These are phyloP conservation scores for Chrysemys picta DNA, from an alignment of 2,113 vertebrate species.

Conservation along the genomic window DNA sequence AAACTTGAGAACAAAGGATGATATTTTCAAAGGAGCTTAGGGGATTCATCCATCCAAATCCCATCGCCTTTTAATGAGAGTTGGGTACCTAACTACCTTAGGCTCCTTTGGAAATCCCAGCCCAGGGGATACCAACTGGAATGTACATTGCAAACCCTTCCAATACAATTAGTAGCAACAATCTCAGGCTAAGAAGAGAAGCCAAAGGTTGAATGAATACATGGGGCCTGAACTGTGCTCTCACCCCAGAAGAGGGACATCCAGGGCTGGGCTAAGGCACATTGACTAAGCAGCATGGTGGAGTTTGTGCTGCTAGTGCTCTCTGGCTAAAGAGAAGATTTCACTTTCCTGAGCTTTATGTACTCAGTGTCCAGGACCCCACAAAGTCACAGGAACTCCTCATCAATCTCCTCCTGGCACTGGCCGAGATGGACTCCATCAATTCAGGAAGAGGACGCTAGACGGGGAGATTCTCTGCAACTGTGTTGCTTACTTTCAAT, in stretches of 20 bases:
- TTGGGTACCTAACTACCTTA: not conserved
- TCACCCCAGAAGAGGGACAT: constrained; percentile 43
- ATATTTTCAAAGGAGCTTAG: not conserved
- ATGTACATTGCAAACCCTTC: not conserved
- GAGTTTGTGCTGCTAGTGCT: not conserved
- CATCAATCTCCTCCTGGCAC: not conserved
- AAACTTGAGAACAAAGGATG: not conserved
- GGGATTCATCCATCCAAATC: not conserved
- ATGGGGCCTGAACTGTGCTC: not conserved
- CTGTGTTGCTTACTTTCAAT: not conserved
- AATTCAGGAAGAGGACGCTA: not conserved
- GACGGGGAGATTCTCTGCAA: not conserved
- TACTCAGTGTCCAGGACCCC: not conserved
- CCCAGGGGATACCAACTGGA: not conserved
- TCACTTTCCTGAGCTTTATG: not conserved
- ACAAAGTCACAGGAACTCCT: not conserved
- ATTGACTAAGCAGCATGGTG: not conserved
- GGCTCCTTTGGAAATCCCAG: not conserved
- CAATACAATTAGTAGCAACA: not conserved
- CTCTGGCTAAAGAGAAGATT: not conserved
- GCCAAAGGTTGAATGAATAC: constrained; percentile 44
- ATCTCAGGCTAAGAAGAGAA: not conserved
- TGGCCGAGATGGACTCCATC: not conserved
- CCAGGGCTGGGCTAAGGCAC: constrained; percentile 31
- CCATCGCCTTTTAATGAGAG: not conserved